Evolutionary conservation across 2,113 vertebrate species (phyloP).

Genomic region (Silurus meridionalis): DNA sequence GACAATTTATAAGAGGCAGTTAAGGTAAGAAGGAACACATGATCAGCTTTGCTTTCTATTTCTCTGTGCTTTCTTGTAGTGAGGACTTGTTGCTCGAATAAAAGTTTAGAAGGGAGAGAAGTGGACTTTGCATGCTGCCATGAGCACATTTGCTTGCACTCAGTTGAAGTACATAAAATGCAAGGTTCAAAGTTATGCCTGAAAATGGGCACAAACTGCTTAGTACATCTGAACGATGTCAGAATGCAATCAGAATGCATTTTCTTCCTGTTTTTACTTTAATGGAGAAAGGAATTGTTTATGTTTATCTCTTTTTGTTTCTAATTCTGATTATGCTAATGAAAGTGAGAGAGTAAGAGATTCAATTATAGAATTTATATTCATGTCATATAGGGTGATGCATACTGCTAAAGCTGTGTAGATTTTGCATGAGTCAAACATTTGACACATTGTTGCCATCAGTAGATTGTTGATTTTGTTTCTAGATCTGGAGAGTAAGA

Average conservation of each 20-base stretch:
- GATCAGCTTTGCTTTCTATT: neutral
- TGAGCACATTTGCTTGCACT: neutral
- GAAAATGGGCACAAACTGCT: no score
- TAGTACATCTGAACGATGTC: neutral
- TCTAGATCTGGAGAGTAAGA: constrained; percentile 91
- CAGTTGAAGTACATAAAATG: neutral
- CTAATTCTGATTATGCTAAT: neutral
- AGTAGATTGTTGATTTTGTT: constrained; percentile 25
- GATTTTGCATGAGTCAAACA: neutral
- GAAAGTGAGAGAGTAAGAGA: neutral
- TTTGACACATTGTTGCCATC: constrained; percentile 5
- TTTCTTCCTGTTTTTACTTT: neutral
- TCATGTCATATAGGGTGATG: neutral
- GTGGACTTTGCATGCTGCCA: neutral
- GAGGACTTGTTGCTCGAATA: neutral
- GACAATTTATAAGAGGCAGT: neutral
- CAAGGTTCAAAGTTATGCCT: neutral
- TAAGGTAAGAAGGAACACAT: neutral
- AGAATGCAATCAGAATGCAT: neutral
- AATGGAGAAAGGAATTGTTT: constrained; percentile 6
- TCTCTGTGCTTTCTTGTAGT: neutral
- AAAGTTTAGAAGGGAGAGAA: neutral
- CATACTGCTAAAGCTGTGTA: neutral
- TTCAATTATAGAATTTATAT: neutral
- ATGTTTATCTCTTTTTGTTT: neutral